phyloP scores from a whole-genome alignment of 2,113 vertebrate species.

The Ophthalmolycus amberensis region DNA sequence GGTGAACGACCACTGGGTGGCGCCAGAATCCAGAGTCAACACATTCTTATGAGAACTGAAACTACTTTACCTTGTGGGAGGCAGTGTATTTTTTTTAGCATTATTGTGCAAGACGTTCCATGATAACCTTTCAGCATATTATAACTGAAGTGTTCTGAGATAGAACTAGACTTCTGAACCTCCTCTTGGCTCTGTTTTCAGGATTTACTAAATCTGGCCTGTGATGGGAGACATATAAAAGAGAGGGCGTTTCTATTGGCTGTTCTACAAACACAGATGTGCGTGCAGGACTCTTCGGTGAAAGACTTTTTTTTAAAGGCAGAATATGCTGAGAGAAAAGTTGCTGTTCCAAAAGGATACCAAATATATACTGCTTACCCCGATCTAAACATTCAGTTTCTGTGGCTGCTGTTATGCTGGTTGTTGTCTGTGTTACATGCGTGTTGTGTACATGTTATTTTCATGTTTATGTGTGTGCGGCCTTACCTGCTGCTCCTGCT shows the following conservation, averaged over 20 bases:
- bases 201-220: too few relatives aligned
- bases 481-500: conserved; percentile 64
- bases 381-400: neutral
- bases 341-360: neutral
- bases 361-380: neutral
- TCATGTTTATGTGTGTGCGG: neutral
- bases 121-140: neutral
- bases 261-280: neutral
- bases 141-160: neutral
- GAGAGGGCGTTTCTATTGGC: neutral
- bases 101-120: too few relatives aligned
- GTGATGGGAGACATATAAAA: neutral
- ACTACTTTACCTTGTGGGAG: neutral
- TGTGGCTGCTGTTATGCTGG: neutral
- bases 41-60: neutral
- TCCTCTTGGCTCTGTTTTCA: too few relatives aligned
- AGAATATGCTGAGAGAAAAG: too few relatives aligned
- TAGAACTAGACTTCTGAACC: too few relatives aligned
- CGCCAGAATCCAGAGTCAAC: neutral
- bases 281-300: too few relatives aligned
- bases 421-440: neutral
- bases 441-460: neutral
- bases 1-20: conserved; percentile 17
- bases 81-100: too few relatives aligned
- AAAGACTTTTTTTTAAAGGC: neutral